A percentile compares a stretch with the other conserved stretches of the same genome.
phyloP scores from a whole-genome alignment of 2,113 vertebrate species.

The Genyomyrus donnyi region DNA sequence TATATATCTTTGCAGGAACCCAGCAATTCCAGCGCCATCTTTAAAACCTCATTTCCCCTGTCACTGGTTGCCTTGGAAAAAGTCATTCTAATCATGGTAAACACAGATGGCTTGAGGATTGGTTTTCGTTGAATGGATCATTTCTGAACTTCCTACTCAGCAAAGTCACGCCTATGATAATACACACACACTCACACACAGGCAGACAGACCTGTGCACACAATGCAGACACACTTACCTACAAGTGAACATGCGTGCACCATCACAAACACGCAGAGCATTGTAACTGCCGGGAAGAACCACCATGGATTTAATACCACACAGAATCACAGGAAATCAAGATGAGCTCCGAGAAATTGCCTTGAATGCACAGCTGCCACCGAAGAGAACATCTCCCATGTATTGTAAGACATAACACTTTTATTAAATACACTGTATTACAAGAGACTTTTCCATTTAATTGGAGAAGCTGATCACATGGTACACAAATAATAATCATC shows the following conservation, averaged over 20 bases:
- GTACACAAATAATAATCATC: constrained; percentile 70
- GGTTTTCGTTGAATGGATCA: constrained; percentile 12
- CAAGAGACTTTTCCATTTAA: constrained; percentile 81
- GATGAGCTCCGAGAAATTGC: background rate
- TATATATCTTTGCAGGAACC: background rate
- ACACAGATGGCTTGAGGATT: constrained; percentile 17
- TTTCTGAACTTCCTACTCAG: constrained; percentile 19
- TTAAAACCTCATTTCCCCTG: background rate
- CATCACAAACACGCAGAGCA: background rate
- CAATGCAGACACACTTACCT: constrained; percentile 18
- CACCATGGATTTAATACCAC: background rate
- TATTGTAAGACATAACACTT: constrained; percentile 82
- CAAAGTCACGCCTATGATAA: background rate
- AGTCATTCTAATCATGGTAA: constrained; percentile 5
- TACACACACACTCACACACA: constrained; percentile 10
- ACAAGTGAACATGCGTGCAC: background rate
- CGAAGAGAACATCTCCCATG: constrained; percentile 30
- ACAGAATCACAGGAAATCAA: background rate
- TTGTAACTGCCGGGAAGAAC: too few relatives aligned
- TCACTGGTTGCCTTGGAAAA: constrained; percentile 12
- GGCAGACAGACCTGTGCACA: constrained; percentile 8
- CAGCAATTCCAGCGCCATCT: background rate
- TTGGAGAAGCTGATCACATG: constrained; percentile 72
- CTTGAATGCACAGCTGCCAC: background rate
- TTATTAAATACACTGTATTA: constrained; percentile 94